Percentiles rank a stretch among this genome's conserved stretches.
phyloP scores from a whole-genome alignment of 2,113 vertebrate species.

The Passer montanus region DNA sequence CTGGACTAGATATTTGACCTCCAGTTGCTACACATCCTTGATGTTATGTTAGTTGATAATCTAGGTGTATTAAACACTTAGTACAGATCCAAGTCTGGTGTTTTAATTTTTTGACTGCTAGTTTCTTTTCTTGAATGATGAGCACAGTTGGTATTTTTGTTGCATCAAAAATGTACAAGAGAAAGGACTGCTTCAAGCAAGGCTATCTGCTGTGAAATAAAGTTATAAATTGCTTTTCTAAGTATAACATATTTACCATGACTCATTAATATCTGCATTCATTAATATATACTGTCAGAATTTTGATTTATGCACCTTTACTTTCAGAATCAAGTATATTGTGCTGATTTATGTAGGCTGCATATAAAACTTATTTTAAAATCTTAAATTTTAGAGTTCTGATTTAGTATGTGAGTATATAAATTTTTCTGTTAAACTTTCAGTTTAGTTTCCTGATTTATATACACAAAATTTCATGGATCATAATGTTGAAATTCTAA shows the following conservation, averaged over 20 bases:
- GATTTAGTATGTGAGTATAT: conserved; percentile 65
- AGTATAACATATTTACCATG: conserved; percentile 49
- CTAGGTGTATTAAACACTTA: not conserved
- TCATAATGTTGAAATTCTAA: conserved; percentile 49
- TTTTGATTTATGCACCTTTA: conserved; percentile 66
- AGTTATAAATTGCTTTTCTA: conserved; percentile 22
- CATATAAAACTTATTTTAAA: conserved; percentile 68
- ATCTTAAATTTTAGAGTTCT: conserved; percentile 60
- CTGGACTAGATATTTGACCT: not conserved
- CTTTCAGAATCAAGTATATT: conserved; percentile 64
- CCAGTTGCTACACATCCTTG: not conserved
- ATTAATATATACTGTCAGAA: conserved; percentile 61
- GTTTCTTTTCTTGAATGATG: not conserved
- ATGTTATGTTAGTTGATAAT: not conserved
- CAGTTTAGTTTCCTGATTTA: conserved; percentile 67
- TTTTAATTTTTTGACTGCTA: not conserved
- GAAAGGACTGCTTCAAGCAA: not conserved
- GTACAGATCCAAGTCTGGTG: not conserved
- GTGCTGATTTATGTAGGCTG: conserved; percentile 65
- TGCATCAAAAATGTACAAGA: not conserved
- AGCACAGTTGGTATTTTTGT: not conserved
- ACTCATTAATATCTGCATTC: conserved; percentile 67
- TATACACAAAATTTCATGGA: conserved; percentile 50
- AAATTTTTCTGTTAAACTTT: conserved; percentile 71
- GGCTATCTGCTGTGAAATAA: conserved; percentile 37